Conservation (phyloP, 2,113 vertebrate genomes). For the Caranx melampygus region DNA sequence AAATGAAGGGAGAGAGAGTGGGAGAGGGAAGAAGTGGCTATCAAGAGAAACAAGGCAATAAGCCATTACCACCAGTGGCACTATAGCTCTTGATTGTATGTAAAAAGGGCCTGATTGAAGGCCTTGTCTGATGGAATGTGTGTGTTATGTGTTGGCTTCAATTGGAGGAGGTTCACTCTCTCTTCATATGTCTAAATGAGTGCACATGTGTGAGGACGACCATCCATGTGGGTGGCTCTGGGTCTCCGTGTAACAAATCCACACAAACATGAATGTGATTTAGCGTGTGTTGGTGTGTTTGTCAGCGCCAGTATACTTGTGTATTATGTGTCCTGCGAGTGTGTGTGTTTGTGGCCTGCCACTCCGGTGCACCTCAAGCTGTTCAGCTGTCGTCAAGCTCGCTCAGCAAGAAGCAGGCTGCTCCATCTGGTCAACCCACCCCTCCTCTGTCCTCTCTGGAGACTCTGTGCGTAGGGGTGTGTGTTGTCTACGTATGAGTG, state of each 20-base stretch:
- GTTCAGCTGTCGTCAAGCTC: constrained; percentile 80
- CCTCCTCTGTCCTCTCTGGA: constrained; percentile 61
- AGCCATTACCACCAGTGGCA: constrained; percentile 28
- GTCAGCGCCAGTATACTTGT: constrained; percentile 17
- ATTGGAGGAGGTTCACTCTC: background rate
- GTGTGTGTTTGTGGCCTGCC: constrained; percentile 66
- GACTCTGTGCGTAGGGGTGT: constrained; percentile 6
- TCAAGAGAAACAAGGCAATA: constrained; percentile 36
- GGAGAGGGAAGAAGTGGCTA: constrained; percentile 19
- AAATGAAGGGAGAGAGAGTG: constrained; percentile 40
- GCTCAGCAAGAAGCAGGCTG: constrained; percentile 77
- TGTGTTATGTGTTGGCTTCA: background rate
- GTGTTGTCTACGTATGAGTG: constrained; percentile 30
- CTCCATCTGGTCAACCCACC: constrained; percentile 81
- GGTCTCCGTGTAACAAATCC: background rate
- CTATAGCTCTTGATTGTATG: constrained; percentile 36
- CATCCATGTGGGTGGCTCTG: background rate
- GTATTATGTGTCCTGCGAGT: constrained; percentile 42
- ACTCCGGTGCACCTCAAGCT: constrained; percentile 78
- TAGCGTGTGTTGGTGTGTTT: constrained; percentile 10
- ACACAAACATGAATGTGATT: constrained; percentile 14
- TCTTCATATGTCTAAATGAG: background rate
- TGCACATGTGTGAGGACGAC: background rate
- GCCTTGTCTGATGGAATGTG: constrained; percentile 13
- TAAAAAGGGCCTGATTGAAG: constrained; percentile 45